Percentiles rank a stretch among this genome's conserved stretches.
Evolutionary conservation across 2,888 invertebrate species (phyloP).

Genomic region (Catotricha subobsoleta): DNA sequence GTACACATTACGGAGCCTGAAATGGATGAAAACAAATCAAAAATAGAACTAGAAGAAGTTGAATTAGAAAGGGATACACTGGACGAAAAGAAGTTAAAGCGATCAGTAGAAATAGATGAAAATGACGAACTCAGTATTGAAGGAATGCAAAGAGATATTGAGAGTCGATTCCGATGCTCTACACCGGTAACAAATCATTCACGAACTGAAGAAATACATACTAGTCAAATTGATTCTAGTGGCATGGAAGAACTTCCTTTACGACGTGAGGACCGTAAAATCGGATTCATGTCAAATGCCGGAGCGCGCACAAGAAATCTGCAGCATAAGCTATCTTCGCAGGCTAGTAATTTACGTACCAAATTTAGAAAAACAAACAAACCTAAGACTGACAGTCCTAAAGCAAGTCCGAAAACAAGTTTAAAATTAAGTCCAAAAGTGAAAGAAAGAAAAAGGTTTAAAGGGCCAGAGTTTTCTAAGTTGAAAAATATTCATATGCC

Average conservation of each 20-base stretch:
- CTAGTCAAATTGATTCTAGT: constrained; percentile 48
- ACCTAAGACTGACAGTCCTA: constrained; percentile 17
- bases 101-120: constrained; percentile 22
- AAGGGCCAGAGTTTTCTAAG: constrained; percentile 25
- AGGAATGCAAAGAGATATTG: constrained; percentile 46
- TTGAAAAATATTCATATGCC: constrained; percentile 19
- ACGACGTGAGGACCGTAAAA: constrained; percentile 33
- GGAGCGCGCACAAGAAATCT: constrained; percentile 35
- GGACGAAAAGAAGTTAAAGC: constrained; percentile 16
- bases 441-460: constrained; percentile 24
- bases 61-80: neutral
- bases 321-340: constrained; percentile 46
- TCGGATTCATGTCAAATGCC: constrained; percentile 30
- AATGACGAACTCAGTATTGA: constrained; percentile 38
- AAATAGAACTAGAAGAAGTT: neutral
- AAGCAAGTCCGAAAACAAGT: constrained; percentile 1
- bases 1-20: neutral
- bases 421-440: constrained; percentile 10
- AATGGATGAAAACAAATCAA: neutral
- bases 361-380: constrained; percentile 43
- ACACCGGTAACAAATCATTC: constrained; percentile 35
- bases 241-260: constrained; percentile 44
- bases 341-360: constrained; percentile 53
- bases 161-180: constrained; percentile 21
- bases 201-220: constrained; percentile 44